Evolutionary conservation across 1,140 invertebrate species (phyloP), one percentile per base, ranked within the genome.

Genomic region (Aphaenogaster rudis): DNA sequence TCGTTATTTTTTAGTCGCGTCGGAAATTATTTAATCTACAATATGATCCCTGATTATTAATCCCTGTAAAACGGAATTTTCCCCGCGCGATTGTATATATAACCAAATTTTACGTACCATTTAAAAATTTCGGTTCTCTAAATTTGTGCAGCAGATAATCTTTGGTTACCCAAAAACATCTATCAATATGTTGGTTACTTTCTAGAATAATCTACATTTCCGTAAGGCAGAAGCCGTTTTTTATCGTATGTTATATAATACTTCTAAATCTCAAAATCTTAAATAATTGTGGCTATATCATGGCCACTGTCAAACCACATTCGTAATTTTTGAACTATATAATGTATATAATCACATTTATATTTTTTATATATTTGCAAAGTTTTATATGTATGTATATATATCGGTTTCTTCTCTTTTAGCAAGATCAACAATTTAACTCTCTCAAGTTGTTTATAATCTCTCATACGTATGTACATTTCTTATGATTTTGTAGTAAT

Each of bases 81-180:
- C 52, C 54, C 33, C 28, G 52, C 63, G 71, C 77, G 84, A 76
- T 72, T 21, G 66, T 61, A 21, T 66, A 76, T 79, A 36, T 48
- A 87, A 72, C 66, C 79, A 77, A 86, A 81, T 82, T 76, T 69
- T 77, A 72, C 88, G 61, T 77, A 78, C 33, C 33, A 69, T 45
- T 78, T 59, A 50, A 66, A 66, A 84, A 81, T 89, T 92, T 57
- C 57, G 61, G 59, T 77, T 78, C 48, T 92, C 74, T 86, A 86
- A 74, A 71, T 66, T 87, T 52, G 85, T 90, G 45, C 92, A 92
- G 81, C 21, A 86, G 86, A 85, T 92, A 91, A 91, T 92, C 91
- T 92, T 92, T 92, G 91, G 91, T 92, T 89, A 87, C 77, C 91
- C 91, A 92, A 92, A 91, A 92, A 81, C 86, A 84, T 69, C 86